A percentile compares a stretch with the other conserved stretches of the same genome.
Conservation (phyloP, 1,140 invertebrate genomes). For the Caenorhabditis inopinata region DNA sequence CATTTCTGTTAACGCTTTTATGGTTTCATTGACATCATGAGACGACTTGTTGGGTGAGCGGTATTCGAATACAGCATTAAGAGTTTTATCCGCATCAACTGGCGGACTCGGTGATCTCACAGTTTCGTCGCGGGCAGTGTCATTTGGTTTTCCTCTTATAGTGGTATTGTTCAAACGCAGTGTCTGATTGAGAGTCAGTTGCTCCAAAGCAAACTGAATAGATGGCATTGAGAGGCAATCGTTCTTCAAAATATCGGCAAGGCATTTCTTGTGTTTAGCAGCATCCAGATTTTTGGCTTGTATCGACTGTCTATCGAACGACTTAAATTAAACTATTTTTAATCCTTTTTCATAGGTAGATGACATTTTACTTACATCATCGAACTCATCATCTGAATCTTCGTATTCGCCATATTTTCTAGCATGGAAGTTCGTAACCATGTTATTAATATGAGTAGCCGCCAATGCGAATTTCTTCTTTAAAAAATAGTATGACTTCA, state of each 20-base stretch:
- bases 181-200: neutral
- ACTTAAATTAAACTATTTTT: neutral
- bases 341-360: neutral
- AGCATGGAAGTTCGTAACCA: neutral
- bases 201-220: neutral
- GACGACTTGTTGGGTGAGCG: neutral
- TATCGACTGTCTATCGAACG: neutral
- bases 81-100: neutral
- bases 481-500: neutral
- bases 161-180: neutral
- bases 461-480: neutral
- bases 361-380: neutral
- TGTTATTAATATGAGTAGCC: neutral
- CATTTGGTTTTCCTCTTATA: neutral
- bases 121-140: neutral
- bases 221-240: neutral
- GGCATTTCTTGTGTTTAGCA: neutral
- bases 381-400: constrained; percentile 10
- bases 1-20: neutral
- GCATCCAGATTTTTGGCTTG: neutral
- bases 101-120: neutral
- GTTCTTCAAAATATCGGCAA: neutral
- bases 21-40: neutral
- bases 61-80: neutral
- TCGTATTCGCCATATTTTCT: neutral